Evolutionary conservation across 2,113 vertebrate genomes (phyloP).

Genomic region (Engraulis encrasicolus): DNA sequence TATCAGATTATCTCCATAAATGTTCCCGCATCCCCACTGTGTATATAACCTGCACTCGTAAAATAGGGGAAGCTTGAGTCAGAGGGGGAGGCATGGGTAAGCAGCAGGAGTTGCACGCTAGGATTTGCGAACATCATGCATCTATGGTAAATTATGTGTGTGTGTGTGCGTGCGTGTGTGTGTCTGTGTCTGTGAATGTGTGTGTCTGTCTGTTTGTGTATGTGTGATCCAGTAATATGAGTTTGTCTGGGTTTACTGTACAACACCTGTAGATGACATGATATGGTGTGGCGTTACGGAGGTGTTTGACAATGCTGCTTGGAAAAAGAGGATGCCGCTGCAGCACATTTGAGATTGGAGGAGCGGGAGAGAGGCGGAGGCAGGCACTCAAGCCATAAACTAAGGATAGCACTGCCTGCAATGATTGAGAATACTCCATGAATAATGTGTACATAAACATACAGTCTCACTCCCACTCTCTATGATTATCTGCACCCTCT

Average conservation of each 20-base stretch:
- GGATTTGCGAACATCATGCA: too few species aligned
- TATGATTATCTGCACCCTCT: too few species aligned
- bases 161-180: too few species aligned
- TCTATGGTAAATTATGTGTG: too few species aligned
- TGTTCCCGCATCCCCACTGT: neutral
- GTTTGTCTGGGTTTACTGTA: neutral
- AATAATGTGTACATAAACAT: neutral
- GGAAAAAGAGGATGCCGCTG: neutral
- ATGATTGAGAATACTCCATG: neutral
- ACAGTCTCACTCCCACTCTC: neutral
- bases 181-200: too few species aligned
- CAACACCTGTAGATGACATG: neutral
- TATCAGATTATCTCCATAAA: neutral
- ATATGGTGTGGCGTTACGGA: neutral
- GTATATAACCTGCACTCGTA: neutral
- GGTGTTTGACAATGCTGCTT: neutral
- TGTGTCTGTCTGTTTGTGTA: too few species aligned
- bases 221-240: neutral
- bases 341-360: neutral
- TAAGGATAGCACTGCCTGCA: neutral
- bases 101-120: neutral
- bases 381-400: slow-evolving; percentile 1
- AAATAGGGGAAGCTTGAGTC: neutral
- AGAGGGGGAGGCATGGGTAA: neutral
- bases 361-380: neutral